These are phyloP conservation scores for Drosophila truncata DNA, from an alignment of 1,140 invertebrate species.

Conservation along the genomic window DNA sequence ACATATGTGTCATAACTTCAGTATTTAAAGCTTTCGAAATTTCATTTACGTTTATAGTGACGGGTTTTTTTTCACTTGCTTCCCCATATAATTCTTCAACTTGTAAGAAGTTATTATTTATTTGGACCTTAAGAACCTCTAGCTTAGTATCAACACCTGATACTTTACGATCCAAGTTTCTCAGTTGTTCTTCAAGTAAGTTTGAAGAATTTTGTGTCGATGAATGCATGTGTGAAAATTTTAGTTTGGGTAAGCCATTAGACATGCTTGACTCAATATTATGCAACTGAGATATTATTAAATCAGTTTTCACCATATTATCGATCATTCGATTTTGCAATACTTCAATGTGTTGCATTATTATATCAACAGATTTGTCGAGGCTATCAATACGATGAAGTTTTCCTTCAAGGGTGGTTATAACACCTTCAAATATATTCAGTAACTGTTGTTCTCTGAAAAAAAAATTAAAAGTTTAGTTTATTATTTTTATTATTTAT, in stretches of 20 bases:
- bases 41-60: constrained; percentile 92
- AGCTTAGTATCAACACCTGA: constrained; percentile 92
- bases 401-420: constrained; percentile 94
- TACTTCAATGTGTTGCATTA: constrained; percentile 93
- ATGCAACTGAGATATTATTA: constrained; percentile 90
- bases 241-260: constrained; percentile 81
- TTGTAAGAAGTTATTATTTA: constrained; percentile 92
- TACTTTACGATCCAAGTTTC: constrained; percentile 92
- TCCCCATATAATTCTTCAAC: constrained; percentile 93
- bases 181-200: constrained; percentile 87
- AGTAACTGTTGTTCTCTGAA: constrained; percentile 95
- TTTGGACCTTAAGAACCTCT: constrained; percentile 91
- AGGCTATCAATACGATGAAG: constrained; percentile 94
- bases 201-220: constrained; percentile 50
- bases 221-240: not conserved
- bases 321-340: constrained; percentile 92
- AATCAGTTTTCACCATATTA: constrained; percentile 93
- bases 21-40: constrained; percentile 92
- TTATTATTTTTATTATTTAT: too few relatives aligned
- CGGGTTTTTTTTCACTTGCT: constrained; percentile 93
- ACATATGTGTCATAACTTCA: constrained; percentile 91
- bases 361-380: constrained; percentile 93
- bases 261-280: constrained; percentile 91
- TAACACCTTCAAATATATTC: constrained; percentile 94
- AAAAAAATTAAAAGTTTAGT: constrained; percentile 53